phyloP scores from a whole-genome alignment of 2,113 vertebrate genomes.

The Etia nguti region DNA sequence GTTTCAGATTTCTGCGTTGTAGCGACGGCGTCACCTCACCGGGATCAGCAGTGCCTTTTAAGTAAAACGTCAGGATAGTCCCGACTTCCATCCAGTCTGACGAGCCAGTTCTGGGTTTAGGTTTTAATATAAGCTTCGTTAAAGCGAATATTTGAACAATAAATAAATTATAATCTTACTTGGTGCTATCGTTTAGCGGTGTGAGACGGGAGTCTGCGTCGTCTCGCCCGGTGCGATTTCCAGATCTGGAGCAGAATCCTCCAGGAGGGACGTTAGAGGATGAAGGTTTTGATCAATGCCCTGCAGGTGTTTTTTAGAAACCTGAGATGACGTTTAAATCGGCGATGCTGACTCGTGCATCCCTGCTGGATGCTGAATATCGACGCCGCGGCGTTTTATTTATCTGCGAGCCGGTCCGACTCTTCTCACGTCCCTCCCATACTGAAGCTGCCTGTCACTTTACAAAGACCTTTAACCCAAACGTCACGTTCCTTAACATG shows the following conservation, averaged over 20 bases:
- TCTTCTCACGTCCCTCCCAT: neutral
- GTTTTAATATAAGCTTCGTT: neutral
- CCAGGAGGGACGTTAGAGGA: too few relatives aligned
- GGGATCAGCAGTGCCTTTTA: neutral
- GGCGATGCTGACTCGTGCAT: neutral
- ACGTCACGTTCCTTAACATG: accelerated
- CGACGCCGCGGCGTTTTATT: neutral
- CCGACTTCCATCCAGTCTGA: accelerated
- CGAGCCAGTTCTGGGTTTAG: accelerated
- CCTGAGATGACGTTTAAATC: neutral
- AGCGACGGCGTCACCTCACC: neutral
- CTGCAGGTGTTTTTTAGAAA: neutral
- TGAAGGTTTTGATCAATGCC: accelerated
- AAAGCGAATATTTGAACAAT: too few relatives aligned
- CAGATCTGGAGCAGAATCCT: neutral
- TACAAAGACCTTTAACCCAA: neutral
- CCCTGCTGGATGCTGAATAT: too few relatives aligned
- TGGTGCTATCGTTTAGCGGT: neutral
- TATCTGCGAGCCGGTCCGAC: neutral
- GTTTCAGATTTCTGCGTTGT: neutral
- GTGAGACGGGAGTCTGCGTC: neutral
- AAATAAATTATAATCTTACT: neutral
- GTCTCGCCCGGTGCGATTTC: neutral
- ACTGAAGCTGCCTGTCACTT: neutral
- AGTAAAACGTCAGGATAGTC: neutral